These are phyloP conservation scores for Anhinga anhinga DNA, from an alignment of 2,113 vertebrate species.

Conservation along the genomic window DNA sequence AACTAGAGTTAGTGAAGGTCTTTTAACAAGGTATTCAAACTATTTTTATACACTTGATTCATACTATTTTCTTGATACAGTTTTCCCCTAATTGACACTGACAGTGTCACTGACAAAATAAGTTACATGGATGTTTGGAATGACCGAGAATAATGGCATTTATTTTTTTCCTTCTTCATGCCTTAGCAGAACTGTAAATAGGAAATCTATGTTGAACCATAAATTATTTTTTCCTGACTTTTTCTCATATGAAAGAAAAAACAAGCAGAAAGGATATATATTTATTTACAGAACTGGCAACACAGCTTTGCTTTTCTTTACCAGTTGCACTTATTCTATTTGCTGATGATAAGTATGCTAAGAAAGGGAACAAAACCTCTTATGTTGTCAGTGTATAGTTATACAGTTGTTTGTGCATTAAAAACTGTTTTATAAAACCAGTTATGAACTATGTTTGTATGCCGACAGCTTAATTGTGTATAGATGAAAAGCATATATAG, in stretches of 20 bases:
- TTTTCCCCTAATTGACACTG: background rate
- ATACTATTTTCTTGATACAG: background rate
- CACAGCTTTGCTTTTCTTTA: background rate
- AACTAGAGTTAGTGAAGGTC: background rate
- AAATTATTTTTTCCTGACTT: background rate
- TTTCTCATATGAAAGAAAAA: background rate
- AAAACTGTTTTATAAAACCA: background rate
- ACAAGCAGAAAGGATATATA: background rate
- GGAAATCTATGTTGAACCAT: background rate
- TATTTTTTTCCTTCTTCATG: background rate
- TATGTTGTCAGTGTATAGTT: background rate
- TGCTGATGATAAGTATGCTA: background rate
- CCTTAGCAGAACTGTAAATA: background rate
- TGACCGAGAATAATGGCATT: background rate
- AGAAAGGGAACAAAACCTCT: background rate
- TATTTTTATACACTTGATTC: background rate
- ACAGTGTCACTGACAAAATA: background rate
- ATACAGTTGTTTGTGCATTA: background rate
- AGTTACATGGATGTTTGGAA: background rate
- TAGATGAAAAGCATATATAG: background rate
- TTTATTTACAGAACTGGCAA: background rate
- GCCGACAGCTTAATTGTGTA: background rate
- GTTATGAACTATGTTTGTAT: background rate
- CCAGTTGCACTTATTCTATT: background rate
- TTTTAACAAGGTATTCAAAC: background rate